Percentiles rank a stretch among this genome's conserved stretches.
Evolutionary conservation across 2,797 vertebrate genomes (phyloP).

Genomic region (Enteromius treurensis): DNA sequence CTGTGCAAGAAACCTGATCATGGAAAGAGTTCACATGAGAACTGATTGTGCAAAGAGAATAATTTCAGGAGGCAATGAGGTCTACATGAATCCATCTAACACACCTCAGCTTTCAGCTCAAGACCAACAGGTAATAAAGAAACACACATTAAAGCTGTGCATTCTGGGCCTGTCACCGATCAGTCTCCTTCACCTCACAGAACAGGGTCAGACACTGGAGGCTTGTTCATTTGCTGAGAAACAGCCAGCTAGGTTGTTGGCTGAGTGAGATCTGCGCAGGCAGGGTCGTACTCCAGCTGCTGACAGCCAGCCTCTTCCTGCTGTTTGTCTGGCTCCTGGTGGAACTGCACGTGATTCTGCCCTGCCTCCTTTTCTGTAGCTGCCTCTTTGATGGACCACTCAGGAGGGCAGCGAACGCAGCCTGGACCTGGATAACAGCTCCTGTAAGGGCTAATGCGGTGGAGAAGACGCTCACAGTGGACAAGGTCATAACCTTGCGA

Average conservation of each 20-base stretch:
- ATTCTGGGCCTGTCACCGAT: neutral
- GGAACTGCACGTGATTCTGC: slow-evolving; percentile 53
- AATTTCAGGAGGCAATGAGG: neutral
- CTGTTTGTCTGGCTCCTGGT: slow-evolving; percentile 58
- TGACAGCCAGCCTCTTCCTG: slow-evolving; percentile 59
- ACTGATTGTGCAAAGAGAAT: neutral
- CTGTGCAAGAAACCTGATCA: slow-evolving; percentile 1
- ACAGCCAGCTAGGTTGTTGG: slow-evolving; percentile 5
- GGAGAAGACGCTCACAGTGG: neutral
- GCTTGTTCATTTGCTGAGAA: slow-evolving; percentile 24
- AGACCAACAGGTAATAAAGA: slow-evolving; percentile 42
- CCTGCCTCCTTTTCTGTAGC: slow-evolving; percentile 59
- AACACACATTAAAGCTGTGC: neutral
- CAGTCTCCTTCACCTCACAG: slow-evolving; percentile 5
- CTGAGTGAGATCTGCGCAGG: neutral
- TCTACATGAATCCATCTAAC: neutral
- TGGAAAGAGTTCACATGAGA: slow-evolving; percentile 18
- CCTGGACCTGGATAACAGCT: neutral
- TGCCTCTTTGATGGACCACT: slow-evolving; percentile 48
- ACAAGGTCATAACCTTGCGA: neutral
- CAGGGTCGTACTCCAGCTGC: slow-evolving; percentile 21
- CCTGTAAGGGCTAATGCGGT: neutral
- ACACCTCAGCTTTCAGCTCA: neutral
- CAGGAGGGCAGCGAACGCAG: slow-evolving; percentile 34
- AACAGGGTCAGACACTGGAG: slow-evolving; percentile 4